These are phyloP conservation scores for western clawed frog (Xenopus tropicalis) DNA, from an alignment of 2,113 vertebrate genomes.

Conservation along the genomic window DNA sequence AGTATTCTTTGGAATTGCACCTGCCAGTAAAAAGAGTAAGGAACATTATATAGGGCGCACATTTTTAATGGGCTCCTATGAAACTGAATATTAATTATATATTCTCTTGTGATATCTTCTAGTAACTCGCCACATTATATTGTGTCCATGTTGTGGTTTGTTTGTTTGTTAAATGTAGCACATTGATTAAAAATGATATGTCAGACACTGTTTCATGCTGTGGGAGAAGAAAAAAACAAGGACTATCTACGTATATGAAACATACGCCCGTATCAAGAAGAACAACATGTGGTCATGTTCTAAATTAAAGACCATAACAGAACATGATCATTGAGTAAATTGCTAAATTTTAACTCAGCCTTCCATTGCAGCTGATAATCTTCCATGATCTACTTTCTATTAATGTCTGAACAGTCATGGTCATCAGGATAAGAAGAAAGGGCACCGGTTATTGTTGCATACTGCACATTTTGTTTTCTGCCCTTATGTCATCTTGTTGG, in stretches of 20 bases:
- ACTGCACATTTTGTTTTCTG: neutral
- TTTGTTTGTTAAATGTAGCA: no score
- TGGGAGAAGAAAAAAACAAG: no score
- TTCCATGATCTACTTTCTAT: slow-evolving; percentile 48
- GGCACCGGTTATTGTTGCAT: slow-evolving; percentile 13
- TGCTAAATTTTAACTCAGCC: slow-evolving; percentile 7
- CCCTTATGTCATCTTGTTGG: neutral
- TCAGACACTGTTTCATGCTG: no score
- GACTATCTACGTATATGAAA: neutral
- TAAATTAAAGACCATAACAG: slow-evolving; percentile 41
- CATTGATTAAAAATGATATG: no score
- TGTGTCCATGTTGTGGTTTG: no score
- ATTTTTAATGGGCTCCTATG: no score
- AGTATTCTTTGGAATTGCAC: no score
- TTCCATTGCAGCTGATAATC: slow-evolving; percentile 25
- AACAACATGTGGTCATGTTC: slow-evolving; percentile 47
- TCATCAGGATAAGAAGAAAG: slow-evolving; percentile 2
- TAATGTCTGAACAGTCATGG: slow-evolving; percentile 47
- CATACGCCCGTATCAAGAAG: neutral
- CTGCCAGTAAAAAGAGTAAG: no score
- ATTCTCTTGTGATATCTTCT: no score
- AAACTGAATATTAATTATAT: no score
- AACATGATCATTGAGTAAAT: slow-evolving; percentile 14
- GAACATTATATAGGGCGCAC: no score
- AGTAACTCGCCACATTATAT: no score